Evolutionary conservation across 2,888 invertebrate species (phyloP).

Genomic region (Acanthoscelides obtectus): DNA sequence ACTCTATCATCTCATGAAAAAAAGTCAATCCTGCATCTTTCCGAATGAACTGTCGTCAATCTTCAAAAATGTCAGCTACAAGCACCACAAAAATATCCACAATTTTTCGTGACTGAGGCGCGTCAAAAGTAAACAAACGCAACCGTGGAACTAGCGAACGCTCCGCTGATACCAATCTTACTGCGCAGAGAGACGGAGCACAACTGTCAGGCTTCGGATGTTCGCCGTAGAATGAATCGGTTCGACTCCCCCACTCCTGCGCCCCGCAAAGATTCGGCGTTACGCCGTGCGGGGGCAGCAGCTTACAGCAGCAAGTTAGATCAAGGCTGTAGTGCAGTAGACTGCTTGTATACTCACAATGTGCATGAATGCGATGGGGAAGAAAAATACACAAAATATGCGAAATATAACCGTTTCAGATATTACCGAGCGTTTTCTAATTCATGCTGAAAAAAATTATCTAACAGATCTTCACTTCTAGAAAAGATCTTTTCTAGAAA

Average conservation of each 20-base stretch:
- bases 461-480: too few species aligned
- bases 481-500: too few species aligned
- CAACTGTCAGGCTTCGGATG: slow-evolving; percentile 1
- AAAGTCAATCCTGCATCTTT: neutral
- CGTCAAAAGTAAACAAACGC: neutral
- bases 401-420: too few species aligned
- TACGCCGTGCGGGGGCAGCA: slow-evolving; percentile 10
- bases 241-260: neutral
- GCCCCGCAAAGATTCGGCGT: slow-evolving; percentile 4
- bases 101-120: neutral
- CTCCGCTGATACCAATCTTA: neutral
- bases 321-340: too few species aligned
- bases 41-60: neutral
- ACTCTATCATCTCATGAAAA: neutral
- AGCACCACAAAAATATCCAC: neutral
- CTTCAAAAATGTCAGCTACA: neutral
- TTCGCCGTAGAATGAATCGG: neutral
- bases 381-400: too few species aligned
- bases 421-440: too few species aligned
- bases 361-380: too few species aligned
- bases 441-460: too few species aligned
- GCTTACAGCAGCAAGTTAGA: slow-evolving; percentile 7
- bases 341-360: too few species aligned
- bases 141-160: neutral
- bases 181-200: neutral